Base-by-base conservation (phyloP, 2,888 invertebrate species). In the Diarsia rubi region DNA sequence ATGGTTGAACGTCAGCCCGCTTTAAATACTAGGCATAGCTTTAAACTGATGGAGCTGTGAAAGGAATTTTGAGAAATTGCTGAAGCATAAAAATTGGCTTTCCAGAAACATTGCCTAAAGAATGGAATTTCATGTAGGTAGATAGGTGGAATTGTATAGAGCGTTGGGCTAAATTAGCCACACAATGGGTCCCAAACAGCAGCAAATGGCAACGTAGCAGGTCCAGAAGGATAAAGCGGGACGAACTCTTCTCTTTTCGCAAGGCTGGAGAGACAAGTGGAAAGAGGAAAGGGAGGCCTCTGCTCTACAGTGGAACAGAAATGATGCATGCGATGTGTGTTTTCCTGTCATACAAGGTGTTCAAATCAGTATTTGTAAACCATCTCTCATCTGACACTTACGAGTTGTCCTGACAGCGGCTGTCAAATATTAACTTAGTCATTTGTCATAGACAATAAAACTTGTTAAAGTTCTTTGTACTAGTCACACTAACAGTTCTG, bases 11-110 rank as follows among this genome's bases (percentile, higher is more conserved):
- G 79, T 78, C 83, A 85, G 45, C 37, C 14, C 14, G 19, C 37
- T 84, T 81, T 67, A 59, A 81, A 75, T 62, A 67, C 69, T 66
- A 79, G 42, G 16, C 45, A 70, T 60, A 31, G 21, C 44, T 54
- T 63, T 14, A 3, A 14, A 65, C 60, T 60, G 37, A 60, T 19
- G 45, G 0, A 77, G 14, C 21, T 62, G 16, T 14, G 0, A 47
- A 62, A 62, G 5, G 16, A 21, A 31, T 42, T 65, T 62, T 3
- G 0, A 47, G 74, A 52, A 60, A 49, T 0, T 44, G 21, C 2
- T 11, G 21, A 64, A 11, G 1, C 14, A 2, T 31, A 16, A 14
- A 37, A 68, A 37, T 31, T 31, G 31, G 31, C 31, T 31, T n/a
- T n/a, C n/a, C n/a, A n/a, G n/a, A n/a, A n/a, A n/a, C n/a, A n/a